Percentiles rank a stretch among this genome's conserved stretches.
phyloP scores from a whole-genome alignment of 2,113 vertebrate genomes.

The Bujurquina vittata region DNA sequence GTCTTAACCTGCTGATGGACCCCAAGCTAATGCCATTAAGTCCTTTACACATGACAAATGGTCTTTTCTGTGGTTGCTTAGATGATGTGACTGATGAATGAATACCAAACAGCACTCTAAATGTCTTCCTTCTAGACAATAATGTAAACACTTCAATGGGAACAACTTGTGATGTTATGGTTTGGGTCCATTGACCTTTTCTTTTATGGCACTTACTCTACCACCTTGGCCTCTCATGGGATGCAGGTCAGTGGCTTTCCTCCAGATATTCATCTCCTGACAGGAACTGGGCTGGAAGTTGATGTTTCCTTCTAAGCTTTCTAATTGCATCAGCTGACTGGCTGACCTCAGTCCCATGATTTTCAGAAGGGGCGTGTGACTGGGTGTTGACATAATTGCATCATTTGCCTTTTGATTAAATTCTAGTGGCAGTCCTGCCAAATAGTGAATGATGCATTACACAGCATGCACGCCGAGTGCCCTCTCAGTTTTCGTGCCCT shows the following conservation, averaged over 20 bases:
- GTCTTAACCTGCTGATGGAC: constrained; percentile 69
- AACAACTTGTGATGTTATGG: constrained; percentile 60
- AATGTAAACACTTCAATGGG: constrained; percentile 27
- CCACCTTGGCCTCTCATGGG: constrained; percentile 1
- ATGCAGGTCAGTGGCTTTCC: neutral
- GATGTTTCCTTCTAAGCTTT: constrained; percentile 21
- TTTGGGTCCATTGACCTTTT: constrained; percentile 51
- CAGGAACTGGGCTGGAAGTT: constrained; percentile 15
- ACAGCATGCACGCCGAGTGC: constrained; percentile 28
- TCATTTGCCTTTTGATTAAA: constrained; percentile 57
- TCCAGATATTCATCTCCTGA: constrained; percentile 31
- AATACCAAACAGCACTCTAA: constrained; percentile 36
- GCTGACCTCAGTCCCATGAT: constrained; percentile 43
- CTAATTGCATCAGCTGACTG: constrained; percentile 39
- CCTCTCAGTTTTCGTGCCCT: constrained; percentile 60
- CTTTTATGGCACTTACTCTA: constrained; percentile 18
- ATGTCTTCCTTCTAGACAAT: constrained; percentile 16
- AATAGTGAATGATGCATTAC: constrained; percentile 59
- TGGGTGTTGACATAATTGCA: constrained; percentile 48
- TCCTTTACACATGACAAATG: constrained; percentile 53
- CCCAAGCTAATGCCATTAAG: constrained; percentile 62
- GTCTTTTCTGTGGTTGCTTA: constrained; percentile 35
- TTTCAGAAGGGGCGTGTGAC: constrained; percentile 33
- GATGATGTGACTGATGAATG: constrained; percentile 34
- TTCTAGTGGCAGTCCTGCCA: constrained; percentile 58